Conservation (phyloP, 2,888 invertebrate genomes). For the Thalpophila matura region DNA sequence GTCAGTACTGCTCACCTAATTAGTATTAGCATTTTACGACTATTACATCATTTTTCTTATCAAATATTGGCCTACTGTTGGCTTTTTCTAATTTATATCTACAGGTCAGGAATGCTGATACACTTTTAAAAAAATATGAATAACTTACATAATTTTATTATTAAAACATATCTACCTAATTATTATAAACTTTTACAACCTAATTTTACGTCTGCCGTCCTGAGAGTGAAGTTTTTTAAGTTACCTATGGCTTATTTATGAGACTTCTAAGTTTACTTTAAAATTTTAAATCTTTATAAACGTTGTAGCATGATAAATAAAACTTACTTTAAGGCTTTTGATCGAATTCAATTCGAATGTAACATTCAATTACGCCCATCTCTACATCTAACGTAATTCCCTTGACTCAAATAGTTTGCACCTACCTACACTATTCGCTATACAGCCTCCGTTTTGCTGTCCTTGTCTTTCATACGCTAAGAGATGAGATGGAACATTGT, state of each 20-base stretch:
- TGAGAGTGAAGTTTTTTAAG: too few relatives aligned
- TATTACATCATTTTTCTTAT: neutral
- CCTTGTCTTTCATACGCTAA: slow-evolving; percentile 42
- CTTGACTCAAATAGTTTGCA: slow-evolving; percentile 61
- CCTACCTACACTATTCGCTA: slow-evolving; percentile 38
- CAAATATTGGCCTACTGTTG: neutral
- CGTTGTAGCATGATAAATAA: too few relatives aligned
- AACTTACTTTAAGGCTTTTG: neutral
- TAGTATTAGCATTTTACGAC: neutral
- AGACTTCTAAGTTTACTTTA: too few relatives aligned
- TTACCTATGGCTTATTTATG: too few relatives aligned
- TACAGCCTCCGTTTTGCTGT: slow-evolving; percentile 49
- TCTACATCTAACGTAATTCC: slow-evolving; percentile 51
- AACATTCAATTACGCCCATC: slow-evolving; percentile 29
- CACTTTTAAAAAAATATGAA: neutral
- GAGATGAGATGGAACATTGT: slow-evolving; percentile 40
- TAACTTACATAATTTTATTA: too few relatives aligned
- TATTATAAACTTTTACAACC: too few relatives aligned
- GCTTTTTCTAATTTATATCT: neutral
- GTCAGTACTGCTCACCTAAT: too few relatives aligned
- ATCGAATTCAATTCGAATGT: slow-evolving; percentile 4
- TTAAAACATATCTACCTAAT: too few relatives aligned
- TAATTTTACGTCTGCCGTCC: too few relatives aligned
- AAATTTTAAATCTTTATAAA: too few relatives aligned
- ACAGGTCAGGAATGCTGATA: slow-evolving; percentile 14